Evolutionary conservation across 1,140 invertebrate species (phyloP), one percentile per base, ranked within the genome.

Genomic region (Drosophila kohkoa): DNA sequence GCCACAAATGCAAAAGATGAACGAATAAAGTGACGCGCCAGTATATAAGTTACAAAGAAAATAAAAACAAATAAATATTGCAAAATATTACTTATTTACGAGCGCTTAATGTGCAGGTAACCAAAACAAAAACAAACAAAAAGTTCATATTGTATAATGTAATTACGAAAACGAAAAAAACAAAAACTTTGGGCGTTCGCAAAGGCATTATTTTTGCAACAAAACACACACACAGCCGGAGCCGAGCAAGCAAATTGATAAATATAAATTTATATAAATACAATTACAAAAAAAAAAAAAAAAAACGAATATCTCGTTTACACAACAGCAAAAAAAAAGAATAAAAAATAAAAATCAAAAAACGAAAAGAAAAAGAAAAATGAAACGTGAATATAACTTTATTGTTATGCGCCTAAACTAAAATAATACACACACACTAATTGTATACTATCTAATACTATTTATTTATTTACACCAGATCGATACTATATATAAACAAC

Each of bases 181-280:
- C 48, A 71, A 32, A 38, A 8, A 48, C 49, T 68, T 55, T 57
- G 20, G 48, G 35, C 32, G 66, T 64, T 63, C 51, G 70, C 63
- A 73, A 59, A 41, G 69, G 69, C 69, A 67, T 59, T 73, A 73
- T 73, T 73, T 73, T 73, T 73, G 70, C 41, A 43, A 43, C 70
- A 66, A 55, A 49, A 25, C 20, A 52, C 15, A 73, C 25, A 73
- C 52, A 67, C 32, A 73, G 63, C 54, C 63, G 28, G 41, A 35
- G 54, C 20, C 35, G 38, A 66, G 62, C 43, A 65, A 72, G 20
- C 69, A 51, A 72, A 35, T 63, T 67, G 13, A 58, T 25, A 25
- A 58, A 45, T 49, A 30, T 57, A 72, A 49, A 57, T 66, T 49
- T 58, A 49, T 49, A 38, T 38, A 38, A 10, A 38, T 38, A 38